phyloP scores from a whole-genome alignment of 64 coral and sea anemone species.

The Montipora efflorescens region DNA sequence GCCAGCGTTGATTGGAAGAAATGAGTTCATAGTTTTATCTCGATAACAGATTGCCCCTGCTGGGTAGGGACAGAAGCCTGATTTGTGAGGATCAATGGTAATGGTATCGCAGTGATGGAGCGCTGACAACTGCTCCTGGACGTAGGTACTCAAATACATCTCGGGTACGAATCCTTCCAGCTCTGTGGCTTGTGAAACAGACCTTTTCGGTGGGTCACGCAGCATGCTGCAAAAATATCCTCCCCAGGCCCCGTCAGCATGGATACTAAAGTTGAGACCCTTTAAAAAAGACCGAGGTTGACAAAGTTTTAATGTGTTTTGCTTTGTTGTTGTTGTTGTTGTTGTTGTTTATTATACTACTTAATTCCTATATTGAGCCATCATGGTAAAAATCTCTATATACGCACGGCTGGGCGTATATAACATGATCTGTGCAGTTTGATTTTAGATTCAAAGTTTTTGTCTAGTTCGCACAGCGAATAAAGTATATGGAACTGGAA shows the following conservation, averaged over 20 bases:
- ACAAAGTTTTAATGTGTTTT: background rate
- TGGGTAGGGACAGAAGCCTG: constrained; percentile 70
- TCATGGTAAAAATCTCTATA: too few relatives aligned
- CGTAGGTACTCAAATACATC: constrained; percentile 49
- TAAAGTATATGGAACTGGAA: too few relatives aligned
- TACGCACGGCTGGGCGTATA: too few relatives aligned
- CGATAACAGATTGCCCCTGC: constrained; percentile 64
- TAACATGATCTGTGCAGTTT: too few relatives aligned
- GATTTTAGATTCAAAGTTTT: too few relatives aligned
- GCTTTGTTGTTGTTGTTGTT: too few relatives aligned
- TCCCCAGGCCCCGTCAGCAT: constrained; percentile 69
- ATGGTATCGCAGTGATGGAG: constrained; percentile 60
- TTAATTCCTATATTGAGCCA: too few relatives aligned
- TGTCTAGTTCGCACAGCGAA: too few relatives aligned
- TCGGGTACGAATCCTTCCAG: constrained; percentile 46
- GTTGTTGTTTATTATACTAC: too few relatives aligned
- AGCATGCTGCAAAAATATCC: constrained; percentile 76
- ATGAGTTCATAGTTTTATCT: constrained; percentile 44
- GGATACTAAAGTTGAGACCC: constrained; percentile 58
- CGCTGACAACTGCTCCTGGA: constrained; percentile 50
- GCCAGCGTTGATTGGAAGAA: constrained; percentile 19
- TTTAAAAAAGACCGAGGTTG: background rate
- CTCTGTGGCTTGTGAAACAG: background rate
- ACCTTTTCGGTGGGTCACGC: constrained; percentile 10
- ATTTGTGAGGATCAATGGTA: constrained; percentile 70